Evolutionary conservation across 2,888 invertebrate genomes (phyloP).

Genomic region (Sicus ferrugineus): DNA sequence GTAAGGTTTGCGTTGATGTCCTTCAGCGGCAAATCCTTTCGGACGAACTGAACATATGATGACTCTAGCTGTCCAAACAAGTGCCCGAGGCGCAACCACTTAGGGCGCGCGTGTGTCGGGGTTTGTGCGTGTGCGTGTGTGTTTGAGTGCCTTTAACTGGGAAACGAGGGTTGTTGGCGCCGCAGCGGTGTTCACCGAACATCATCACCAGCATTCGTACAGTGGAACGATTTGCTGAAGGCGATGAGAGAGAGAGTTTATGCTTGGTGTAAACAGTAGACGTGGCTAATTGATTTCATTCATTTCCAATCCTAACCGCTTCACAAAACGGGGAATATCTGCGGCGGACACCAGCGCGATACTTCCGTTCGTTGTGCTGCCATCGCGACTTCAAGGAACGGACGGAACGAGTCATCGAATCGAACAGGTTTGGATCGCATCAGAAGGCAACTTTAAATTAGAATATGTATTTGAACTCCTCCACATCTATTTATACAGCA

Average conservation of each 20-base stretch:
- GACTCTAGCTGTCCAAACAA: conserved; percentile 45
- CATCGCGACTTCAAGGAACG: too few species aligned
- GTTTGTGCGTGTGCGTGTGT: conserved; percentile 4
- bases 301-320: too few species aligned
- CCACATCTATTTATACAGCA: too few species aligned
- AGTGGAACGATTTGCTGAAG: background rate
- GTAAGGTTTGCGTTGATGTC: background rate
- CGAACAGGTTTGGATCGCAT: too few species aligned
- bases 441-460: too few species aligned
- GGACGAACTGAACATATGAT: conserved; percentile 49
- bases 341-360: too few species aligned
- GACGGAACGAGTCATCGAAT: too few species aligned
- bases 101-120: background rate
- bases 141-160: conserved; percentile 6
- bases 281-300: too few species aligned
- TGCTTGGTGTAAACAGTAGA: background rate
- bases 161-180: conserved; percentile 21
- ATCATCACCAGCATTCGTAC: conserved; percentile 4
- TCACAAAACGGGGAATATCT: too few species aligned
- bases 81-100: conserved; percentile 40
- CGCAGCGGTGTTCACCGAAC: conserved; percentile 17
- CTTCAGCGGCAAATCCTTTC: conserved; percentile 44
- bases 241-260: too few species aligned
- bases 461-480: too few species aligned
- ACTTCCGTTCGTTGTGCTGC: too few species aligned